Evolutionary conservation across 2,113 vertebrate species (phyloP).

Genomic region (Tyrannus savana): DNA sequence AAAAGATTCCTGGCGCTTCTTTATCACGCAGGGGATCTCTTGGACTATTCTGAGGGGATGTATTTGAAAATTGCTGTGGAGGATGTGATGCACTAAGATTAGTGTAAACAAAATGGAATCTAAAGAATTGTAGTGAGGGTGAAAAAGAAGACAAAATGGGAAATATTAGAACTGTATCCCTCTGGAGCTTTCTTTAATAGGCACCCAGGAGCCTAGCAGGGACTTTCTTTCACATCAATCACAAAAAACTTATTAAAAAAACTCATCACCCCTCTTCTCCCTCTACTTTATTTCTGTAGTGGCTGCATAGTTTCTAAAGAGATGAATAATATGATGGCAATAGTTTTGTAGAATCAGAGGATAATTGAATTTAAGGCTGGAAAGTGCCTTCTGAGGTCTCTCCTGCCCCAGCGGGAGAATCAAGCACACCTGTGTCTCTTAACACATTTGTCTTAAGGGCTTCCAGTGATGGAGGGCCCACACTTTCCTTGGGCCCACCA

Average conservation of each 20-base stretch:
- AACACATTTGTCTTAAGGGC: neutral
- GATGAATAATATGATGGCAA: neutral
- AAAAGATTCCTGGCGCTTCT: neutral
- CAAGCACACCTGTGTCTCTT: neutral
- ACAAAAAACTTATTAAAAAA: neutral
- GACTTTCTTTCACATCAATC: neutral
- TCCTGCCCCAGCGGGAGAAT: neutral
- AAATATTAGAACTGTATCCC: neutral
- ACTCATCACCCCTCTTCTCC: neutral
- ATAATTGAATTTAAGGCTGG: neutral
- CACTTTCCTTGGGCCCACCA: neutral
- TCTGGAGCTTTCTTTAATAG: neutral
- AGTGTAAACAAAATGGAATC: constrained; percentile 1
- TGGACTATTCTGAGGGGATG: neutral
- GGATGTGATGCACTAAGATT: neutral
- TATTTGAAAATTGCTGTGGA: constrained; percentile 20
- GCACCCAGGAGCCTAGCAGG: neutral
- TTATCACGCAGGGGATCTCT: constrained; percentile 38
- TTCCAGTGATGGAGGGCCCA: neutral
- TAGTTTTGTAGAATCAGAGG: neutral
- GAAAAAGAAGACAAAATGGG: neutral
- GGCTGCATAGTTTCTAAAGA: neutral
- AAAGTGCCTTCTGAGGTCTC: neutral
- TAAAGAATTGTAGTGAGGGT: neutral
- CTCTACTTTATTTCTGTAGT: neutral